Evolutionary conservation across 2,888 invertebrate species (phyloP).

Genomic region (Eumerus sabulonum): DNA sequence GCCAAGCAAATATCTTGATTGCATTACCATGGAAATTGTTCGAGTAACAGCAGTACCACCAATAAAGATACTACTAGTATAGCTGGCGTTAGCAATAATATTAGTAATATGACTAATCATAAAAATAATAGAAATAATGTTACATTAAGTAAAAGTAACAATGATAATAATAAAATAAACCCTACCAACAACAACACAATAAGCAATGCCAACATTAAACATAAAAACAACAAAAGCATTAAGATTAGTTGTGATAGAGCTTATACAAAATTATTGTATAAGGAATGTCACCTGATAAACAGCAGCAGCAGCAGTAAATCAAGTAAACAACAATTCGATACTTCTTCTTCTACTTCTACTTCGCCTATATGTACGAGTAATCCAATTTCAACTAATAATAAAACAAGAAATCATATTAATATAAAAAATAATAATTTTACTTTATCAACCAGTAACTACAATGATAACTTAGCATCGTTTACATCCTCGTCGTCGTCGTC

Average conservation of each 20-base stretch:
- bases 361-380: slow-evolving; percentile 34
- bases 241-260: slow-evolving; percentile 60
- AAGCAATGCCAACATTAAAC: slow-evolving; percentile 61
- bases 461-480: slow-evolving; percentile 44
- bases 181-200: slow-evolving; percentile 36
- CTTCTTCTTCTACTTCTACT: slow-evolving; percentile 30
- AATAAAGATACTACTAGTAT: slow-evolving; percentile 68
- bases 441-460: slow-evolving; percentile 56
- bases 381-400: slow-evolving; percentile 18
- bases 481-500: slow-evolving; percentile 50
- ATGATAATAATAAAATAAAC: slow-evolving; percentile 68
- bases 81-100: slow-evolving; percentile 63
- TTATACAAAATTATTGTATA: slow-evolving; percentile 50
- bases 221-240: slow-evolving; percentile 51
- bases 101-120: slow-evolving; percentile 64
- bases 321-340: slow-evolving; percentile 14
- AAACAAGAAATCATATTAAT: slow-evolving; percentile 13
- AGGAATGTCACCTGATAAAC: slow-evolving; percentile 52
- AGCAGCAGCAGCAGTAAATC: slow-evolving; percentile 19
- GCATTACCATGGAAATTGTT: slow-evolving; percentile 64
- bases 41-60: slow-evolving; percentile 63
- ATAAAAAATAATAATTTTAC: slow-evolving; percentile 53
- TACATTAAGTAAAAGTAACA: slow-evolving; percentile 54
- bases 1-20: slow-evolving; percentile 91
- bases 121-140: slow-evolving; percentile 60